Percentiles rank a stretch among this genome's conserved stretches.
Conservation (phyloP, 1,140 invertebrate species). For the Bombyx mandarina region DNA sequence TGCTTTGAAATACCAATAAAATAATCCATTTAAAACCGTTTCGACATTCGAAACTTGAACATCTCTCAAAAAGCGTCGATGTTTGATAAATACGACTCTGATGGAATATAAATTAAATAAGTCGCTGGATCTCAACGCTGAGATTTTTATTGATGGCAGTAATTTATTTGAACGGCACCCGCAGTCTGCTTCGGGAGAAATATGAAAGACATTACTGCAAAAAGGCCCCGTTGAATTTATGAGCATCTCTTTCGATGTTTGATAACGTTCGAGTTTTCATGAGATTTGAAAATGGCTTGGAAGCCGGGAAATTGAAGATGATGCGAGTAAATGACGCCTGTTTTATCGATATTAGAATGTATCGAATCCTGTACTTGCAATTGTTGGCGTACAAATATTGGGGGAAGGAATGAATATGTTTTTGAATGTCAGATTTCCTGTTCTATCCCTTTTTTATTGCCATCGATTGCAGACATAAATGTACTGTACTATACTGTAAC, state of each 20-base stretch:
- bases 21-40: constrained; percentile 20
- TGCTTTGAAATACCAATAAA: background rate
- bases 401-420: no score
- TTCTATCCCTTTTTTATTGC: no score
- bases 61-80: constrained; percentile 27
- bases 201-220: constrained; percentile 65
- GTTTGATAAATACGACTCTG: constrained; percentile 47
- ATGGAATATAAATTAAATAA: constrained; percentile 65
- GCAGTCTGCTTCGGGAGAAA: constrained; percentile 59
- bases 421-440: no score
- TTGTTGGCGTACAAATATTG: no score
- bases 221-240: constrained; percentile 63
- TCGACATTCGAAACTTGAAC: constrained; percentile 19
- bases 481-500: no score
- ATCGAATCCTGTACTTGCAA: no score
- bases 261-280: constrained; percentile 57
- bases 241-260: constrained; percentile 51
- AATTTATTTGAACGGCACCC: constrained; percentile 63
- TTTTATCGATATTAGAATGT: no score
- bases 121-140: constrained; percentile 49
- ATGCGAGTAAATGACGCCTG: no score
- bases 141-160: constrained; percentile 63
- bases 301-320: constrained; percentile 34
- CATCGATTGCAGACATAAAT: no score
- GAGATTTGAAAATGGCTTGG: constrained; percentile 41